These are phyloP conservation scores for Sebastes trivittatus DNA, from an alignment of 2,797 vertebrate species.

Conservation along the genomic window DNA sequence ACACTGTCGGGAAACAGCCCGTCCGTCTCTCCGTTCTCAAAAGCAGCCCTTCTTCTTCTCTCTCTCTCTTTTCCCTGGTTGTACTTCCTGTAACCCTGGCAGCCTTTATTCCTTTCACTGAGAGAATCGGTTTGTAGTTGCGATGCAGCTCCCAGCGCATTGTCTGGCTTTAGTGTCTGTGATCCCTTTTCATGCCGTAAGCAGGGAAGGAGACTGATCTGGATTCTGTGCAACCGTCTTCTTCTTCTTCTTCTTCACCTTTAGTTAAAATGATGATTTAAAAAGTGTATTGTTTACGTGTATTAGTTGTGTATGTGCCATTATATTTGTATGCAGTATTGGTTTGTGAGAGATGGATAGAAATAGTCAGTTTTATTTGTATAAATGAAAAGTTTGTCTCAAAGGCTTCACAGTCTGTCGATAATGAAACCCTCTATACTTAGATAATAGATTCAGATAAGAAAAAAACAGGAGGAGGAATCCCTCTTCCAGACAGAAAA, in stretches of 20 bases:
- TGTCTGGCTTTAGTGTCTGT: slow-evolving; percentile 68
- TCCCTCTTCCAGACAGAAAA: neutral
- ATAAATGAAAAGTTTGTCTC: neutral
- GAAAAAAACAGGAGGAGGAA: neutral
- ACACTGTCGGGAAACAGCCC: slow-evolving; percentile 46
- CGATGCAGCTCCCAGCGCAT: slow-evolving; percentile 61
- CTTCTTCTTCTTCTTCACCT: neutral
- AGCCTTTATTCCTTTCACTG: slow-evolving; percentile 70
- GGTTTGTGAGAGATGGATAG: neutral
- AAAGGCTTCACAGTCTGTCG: neutral
- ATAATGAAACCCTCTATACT: neutral
- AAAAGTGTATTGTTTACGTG: neutral
- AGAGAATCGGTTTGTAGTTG: slow-evolving; percentile 80
- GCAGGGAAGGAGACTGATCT: slow-evolving; percentile 65
- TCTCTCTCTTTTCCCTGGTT: slow-evolving; percentile 56
- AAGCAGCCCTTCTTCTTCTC: slow-evolving; percentile 56
- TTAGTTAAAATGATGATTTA: neutral
- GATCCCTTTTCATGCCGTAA: slow-evolving; percentile 67
- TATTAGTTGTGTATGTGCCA: neutral
- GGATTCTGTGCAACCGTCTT: neutral
- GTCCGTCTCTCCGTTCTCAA: slow-evolving; percentile 47
- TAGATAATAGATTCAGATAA: neutral
- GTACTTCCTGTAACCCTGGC: slow-evolving; percentile 83
- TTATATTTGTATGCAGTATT: neutral
- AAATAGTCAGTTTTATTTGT: neutral